A percentile compares a stretch with the other conserved stretches of the same genome.
These are phyloP conservation scores for Limnothrissa miodon DNA, from an alignment of 2,113 vertebrate species.

Conservation along the genomic window DNA sequence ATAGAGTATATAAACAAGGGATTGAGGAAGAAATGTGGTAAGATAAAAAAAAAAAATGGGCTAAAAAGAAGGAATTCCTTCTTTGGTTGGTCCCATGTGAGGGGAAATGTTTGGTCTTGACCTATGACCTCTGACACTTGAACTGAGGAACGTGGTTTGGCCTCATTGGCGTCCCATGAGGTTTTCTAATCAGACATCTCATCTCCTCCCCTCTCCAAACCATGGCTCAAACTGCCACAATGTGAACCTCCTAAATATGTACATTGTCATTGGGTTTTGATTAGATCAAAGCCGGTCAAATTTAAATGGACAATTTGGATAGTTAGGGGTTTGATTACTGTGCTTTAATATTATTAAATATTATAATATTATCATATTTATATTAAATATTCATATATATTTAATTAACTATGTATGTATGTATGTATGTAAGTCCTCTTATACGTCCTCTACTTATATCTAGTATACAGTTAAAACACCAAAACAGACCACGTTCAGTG, in stretches of 20 bases:
- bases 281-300: neutral
- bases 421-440: too few species aligned
- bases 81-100: slow-evolving; percentile 49
- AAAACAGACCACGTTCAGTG: neutral
- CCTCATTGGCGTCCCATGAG: slow-evolving; percentile 34
- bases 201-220: neutral
- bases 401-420: too few species aligned
- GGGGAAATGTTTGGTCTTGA: slow-evolving; percentile 55
- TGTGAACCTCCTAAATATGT: slow-evolving; percentile 8
- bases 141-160: slow-evolving; percentile 43
- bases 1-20: neutral
- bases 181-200: slow-evolving; percentile 42
- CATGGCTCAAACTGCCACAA: neutral
- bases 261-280: neutral
- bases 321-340: too few species aligned
- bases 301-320: neutral
- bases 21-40: neutral
- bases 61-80: slow-evolving; percentile 34
- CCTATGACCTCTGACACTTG: slow-evolving; percentile 53
- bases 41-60: slow-evolving; percentile 31
- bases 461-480: neutral
- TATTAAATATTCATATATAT: too few species aligned
- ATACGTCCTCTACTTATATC: too few species aligned
- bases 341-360: too few species aligned
- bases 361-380: too few species aligned